Evolutionary conservation across 2,888 invertebrate genomes (phyloP).

Genomic region (Patella caerulea): DNA sequence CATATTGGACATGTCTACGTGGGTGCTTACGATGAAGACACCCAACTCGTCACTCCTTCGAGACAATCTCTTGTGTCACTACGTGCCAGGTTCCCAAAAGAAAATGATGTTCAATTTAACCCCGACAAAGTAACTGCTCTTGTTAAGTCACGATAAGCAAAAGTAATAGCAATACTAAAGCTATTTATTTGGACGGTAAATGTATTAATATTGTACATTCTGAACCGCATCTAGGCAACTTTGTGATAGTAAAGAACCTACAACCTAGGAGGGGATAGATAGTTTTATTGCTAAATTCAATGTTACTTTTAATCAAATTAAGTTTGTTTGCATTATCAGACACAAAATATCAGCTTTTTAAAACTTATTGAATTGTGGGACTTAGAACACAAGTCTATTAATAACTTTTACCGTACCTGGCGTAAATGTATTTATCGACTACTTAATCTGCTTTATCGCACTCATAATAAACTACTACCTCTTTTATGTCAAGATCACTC

Average conservation of each 20-base stretch:
- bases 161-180: too few relatives aligned
- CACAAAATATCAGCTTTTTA: background rate
- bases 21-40: too few relatives aligned
- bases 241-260: background rate
- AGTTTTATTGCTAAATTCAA: background rate
- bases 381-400: background rate
- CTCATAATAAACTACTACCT: background rate
- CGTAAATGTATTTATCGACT: background rate
- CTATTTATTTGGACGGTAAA: background rate
- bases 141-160: background rate
- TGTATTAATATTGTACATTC: background rate
- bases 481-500: background rate
- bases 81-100: background rate
- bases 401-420: background rate
- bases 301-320: background rate
- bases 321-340: background rate
- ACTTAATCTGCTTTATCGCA: too few relatives aligned
- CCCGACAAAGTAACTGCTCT: background rate
- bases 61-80: background rate
- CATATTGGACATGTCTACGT: slow-evolving; percentile 2
- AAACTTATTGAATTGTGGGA: background rate
- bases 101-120: background rate
- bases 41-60: too few relatives aligned
- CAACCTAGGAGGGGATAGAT: background rate
- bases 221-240: background rate